Conservation (phyloP, 1,140 invertebrate genomes). For the Anthonomus grandis region DNA sequence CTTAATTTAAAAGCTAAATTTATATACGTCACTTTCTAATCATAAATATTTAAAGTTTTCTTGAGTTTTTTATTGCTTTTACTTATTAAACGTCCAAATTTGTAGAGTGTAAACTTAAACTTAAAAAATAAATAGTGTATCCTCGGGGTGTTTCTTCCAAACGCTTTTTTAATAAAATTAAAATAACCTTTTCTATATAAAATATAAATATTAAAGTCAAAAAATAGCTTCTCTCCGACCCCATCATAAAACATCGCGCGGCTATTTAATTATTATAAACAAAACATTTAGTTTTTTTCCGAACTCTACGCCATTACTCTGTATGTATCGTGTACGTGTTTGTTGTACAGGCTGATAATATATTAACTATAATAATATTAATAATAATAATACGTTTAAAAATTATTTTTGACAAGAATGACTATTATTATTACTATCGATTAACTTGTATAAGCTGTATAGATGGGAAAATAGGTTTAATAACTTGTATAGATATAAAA, state of each 20-base stretch:
- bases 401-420: constrained; percentile 48
- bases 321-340: constrained; percentile 17
- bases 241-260: constrained; percentile 8
- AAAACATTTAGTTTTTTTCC: background rate
- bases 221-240: constrained; percentile 15
- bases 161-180: no score
- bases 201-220: no score
- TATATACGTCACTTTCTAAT: no score
- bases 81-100: no score
- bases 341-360: constrained; percentile 45
- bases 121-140: no score
- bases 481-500: constrained; percentile 34
- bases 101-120: no score
- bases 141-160: no score
- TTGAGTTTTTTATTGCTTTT: no score
- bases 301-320: constrained; percentile 23
- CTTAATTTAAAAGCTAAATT: no score
- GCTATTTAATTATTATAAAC: no score
- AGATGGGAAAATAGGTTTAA: constrained; percentile 44
- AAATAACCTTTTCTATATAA: no score
- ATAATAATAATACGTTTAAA: constrained; percentile 28
- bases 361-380: constrained; percentile 6
- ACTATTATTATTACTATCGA: constrained; percentile 47
- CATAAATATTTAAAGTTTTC: no score
- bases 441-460: constrained; percentile 46